Conservation (phyloP, 1,140 invertebrate species). For the Drusus annulatus region DNA sequence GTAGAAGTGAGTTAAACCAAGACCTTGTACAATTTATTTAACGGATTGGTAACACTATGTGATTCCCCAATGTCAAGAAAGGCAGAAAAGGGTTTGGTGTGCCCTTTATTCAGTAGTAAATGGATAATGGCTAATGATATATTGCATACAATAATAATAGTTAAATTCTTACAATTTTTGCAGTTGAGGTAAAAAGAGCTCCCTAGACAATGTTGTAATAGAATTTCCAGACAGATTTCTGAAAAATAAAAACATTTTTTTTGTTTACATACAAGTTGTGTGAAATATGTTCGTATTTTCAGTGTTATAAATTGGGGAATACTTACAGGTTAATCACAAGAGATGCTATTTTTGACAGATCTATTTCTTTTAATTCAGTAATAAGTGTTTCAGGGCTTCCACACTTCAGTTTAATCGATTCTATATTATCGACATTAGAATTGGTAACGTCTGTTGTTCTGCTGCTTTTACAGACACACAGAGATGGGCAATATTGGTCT, state of each 20-base stretch:
- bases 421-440: conserved; percentile 60
- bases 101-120: too few relatives aligned
- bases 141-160: background rate
- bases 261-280: conserved; percentile 3
- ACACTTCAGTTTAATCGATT: conserved; percentile 65
- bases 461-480: conserved; percentile 66
- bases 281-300: background rate
- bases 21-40: too few relatives aligned
- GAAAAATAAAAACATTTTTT: conserved; percentile 57
- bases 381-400: conserved; percentile 64
- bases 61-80: too few relatives aligned
- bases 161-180: conserved; percentile 65
- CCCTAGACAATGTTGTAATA: conserved; percentile 66
- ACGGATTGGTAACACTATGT: too few relatives aligned
- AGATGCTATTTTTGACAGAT: conserved; percentile 64
- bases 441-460: conserved; percentile 60
- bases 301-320: background rate
- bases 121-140: too few relatives aligned
- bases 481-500: conserved; percentile 64
- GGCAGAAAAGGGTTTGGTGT: too few relatives aligned
- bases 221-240: conserved; percentile 69
- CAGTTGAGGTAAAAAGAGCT: conserved; percentile 66
- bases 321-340: conserved; percentile 69
- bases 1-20: too few relatives aligned
- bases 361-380: conserved; percentile 68